Evolutionary conservation across 2,888 invertebrate species (phyloP), one percentile per base, ranked within the genome.

Genomic region (Elmis aenea): DNA sequence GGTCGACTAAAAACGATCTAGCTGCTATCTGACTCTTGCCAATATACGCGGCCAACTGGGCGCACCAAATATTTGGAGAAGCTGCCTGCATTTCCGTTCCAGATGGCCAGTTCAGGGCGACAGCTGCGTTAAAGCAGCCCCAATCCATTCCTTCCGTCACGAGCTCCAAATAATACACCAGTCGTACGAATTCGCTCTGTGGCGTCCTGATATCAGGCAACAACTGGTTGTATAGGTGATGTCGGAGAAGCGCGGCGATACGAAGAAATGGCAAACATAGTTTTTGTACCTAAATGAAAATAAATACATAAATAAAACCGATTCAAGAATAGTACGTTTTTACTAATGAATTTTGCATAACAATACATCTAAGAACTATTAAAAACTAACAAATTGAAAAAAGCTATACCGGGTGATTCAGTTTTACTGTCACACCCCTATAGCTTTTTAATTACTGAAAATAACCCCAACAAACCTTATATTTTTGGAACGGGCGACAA

Each of bases 241-340:
- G 62, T 32, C 66, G 60, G 30, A 95, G 71, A 4, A 95, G 69
- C 1, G 91, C 79, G 2, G 91, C 85, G 29, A 92, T 76, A 26
- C 93, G 78, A 46, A 94, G 68, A 67, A 86, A 93, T 10, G 91
- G 91, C 43, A 93, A 69, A 57, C 89, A 84, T 39, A 88, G 69
- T 46, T 81, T 79, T 66, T 90, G 85, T 35, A 93, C 72, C 75
- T 85, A 33, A 32, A 31, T n/a, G n/a, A n/a, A 29, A 16, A 6
- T 2, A 18, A 31, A 18, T 6, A n/a, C 25, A n/a, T 6, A 13
- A 32, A 4, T 20, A 15, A 23, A 23, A 30, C 24, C 5, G 5
- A 18, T 18, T 18, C 5, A 31, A 25, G 23, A n/a, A n/a, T n/a
- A n/a, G n/a, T n/a, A n/a, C n/a, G n/a, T n/a, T n/a, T n/a, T n/a